These are phyloP conservation scores for Malthinus seriepunctatus DNA, from an alignment of 2,888 invertebrate genomes.

Conservation along the genomic window DNA sequence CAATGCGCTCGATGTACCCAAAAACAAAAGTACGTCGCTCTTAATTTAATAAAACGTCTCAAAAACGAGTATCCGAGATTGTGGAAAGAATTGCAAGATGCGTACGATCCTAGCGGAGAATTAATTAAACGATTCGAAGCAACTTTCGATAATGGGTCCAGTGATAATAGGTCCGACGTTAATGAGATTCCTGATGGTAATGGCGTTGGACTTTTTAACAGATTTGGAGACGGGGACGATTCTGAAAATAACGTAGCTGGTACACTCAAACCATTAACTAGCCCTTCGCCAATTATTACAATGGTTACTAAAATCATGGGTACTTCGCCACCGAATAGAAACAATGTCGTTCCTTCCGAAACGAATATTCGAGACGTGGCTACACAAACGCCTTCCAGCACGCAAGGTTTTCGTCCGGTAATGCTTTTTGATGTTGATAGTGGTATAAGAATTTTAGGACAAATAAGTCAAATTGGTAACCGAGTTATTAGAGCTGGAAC, in stretches of 20 bases:
- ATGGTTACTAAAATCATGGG: neutral
- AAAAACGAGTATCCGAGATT: slow-evolving; percentile 67
- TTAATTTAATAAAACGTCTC: slow-evolving; percentile 67
- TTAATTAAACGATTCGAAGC: slow-evolving; percentile 55
- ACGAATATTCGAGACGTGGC: no score
- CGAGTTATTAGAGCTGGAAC: slow-evolving; percentile 49
- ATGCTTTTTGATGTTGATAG: neutral
- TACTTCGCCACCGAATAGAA: neutral
- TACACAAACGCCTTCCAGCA: neutral
- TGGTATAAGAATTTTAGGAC: slow-evolving; percentile 18
- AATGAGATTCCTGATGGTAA: slow-evolving; percentile 4
- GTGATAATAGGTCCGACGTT: neutral
- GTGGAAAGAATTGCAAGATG: slow-evolving; percentile 65
- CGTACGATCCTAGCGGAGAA: slow-evolving; percentile 74
- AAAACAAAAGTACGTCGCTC: slow-evolving; percentile 66
- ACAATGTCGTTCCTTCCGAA: neutral
- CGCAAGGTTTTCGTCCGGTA: neutral
- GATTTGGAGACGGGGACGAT: slow-evolving; percentile 8
- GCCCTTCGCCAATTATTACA: slow-evolving; percentile 8
- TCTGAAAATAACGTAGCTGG: slow-evolving; percentile 2
- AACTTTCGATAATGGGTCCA: slow-evolving; percentile 24
- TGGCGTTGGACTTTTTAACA: neutral
- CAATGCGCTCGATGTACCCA: slow-evolving; percentile 69
- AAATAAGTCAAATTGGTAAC: slow-evolving; percentile 28
- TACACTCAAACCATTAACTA: neutral